Base-by-base conservation (phyloP, 2,888 invertebrate species). In the Malthinus flaveolus region DNA sequence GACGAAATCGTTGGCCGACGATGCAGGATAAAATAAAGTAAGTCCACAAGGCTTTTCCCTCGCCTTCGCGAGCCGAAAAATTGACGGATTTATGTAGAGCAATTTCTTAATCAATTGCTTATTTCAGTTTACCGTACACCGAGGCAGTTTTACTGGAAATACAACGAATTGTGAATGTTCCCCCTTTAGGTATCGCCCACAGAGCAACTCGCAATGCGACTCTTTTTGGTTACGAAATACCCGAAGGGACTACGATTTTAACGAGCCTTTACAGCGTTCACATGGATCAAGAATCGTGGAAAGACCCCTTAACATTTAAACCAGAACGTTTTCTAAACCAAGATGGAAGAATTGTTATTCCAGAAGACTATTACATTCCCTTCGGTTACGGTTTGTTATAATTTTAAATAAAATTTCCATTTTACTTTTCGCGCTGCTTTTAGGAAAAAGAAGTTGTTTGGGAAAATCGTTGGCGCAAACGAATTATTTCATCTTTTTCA, bases 241-340 rank as follows among this genome's bases (percentile, higher is more conserved):
- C 84, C 1, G 75, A 82, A 73, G 83, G 80, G 62, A 69, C 88
- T 0, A 80, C 83, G 5, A 71, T 89, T 37, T 73, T 89, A 39
- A 78, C 87, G 1, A 84, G 85, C 58, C 77, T 86, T 52, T 80
- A 85, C 67, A 85, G 87, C 56, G 80, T 86, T 0, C 85, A 87
- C 66, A 85, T 85, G 72, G 85, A 87, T 47, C 64, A 68, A 15
- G 72, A 78, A 0, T 78, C 79, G 63, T 89, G 87, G 87, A 79
- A 81, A 10, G 81, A 86, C 49, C 87, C 89, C 0, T 67, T 81
- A 0, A 72, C 71, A 46, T 89, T 89, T 71, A 76, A 79, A 5
- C 89, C 89, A 0, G 85, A 87, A 66, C 79, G 89, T 46, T 89
- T 89, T 75, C 72, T 89, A 34, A 74, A 81, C 37, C 80, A 64